A percentile compares a stretch with the other conserved stretches of the same genome.
phyloP scores from a whole-genome alignment of 2,888 invertebrate genomes.

The Chorisops tibialis region DNA sequence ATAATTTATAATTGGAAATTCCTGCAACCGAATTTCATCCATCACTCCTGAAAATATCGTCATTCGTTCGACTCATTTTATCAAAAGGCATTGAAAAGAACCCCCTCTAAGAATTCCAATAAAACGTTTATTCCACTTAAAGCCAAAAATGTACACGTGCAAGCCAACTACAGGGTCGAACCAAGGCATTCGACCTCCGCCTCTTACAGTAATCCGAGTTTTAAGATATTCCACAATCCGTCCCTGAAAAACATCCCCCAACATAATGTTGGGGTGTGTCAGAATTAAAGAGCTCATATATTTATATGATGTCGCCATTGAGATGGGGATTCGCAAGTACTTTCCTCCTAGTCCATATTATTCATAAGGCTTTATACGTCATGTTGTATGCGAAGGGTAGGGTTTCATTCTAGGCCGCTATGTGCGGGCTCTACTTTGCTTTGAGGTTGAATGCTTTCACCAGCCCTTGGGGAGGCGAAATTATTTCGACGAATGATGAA shows the following conservation, averaged over 20 bases:
- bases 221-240: not conserved
- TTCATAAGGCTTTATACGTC: slow-evolving; percentile 17
- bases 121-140: slow-evolving; percentile 7
- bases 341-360: slow-evolving; percentile 10
- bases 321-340: not conserved
- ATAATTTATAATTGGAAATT: no score
- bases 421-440: not conserved
- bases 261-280: slow-evolving; percentile 45
- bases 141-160: slow-evolving; percentile 21
- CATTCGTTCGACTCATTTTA: no score
- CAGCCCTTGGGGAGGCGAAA: not conserved
- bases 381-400: not conserved
- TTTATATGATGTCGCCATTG: slow-evolving; percentile 40
- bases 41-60: no score
- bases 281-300: slow-evolving; percentile 49
- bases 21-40: no score
- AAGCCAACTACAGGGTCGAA: slow-evolving; percentile 11
- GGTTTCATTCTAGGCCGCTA: slow-evolving; percentile 5
- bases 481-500: not conserved
- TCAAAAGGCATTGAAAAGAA: no score
- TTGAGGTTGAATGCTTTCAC: not conserved
- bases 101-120: slow-evolving; percentile 12
- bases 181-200: not conserved
- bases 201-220: not conserved
- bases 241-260: slow-evolving; percentile 38